Percentiles rank a stretch among this genome's conserved stretches.
Conservation (phyloP, 2,797 vertebrate genomes). For the Carcharodon carcharias region DNA sequence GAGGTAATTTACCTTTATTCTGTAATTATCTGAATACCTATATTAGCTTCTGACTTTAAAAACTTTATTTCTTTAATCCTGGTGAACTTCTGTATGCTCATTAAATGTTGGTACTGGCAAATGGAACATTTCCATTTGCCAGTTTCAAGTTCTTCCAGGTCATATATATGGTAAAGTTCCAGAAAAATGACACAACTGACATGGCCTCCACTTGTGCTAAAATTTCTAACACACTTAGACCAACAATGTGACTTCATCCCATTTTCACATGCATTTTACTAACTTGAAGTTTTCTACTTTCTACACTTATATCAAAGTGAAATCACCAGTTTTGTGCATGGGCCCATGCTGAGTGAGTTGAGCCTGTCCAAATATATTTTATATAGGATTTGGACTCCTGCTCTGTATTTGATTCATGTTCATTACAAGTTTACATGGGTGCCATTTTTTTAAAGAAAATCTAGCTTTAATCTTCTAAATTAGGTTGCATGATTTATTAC, state of each 20-base stretch:
- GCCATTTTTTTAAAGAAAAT: neutral
- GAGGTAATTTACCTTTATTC: conserved; percentile 68
- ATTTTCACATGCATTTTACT: neutral
- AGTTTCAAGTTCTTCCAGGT: neutral
- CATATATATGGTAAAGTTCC: neutral
- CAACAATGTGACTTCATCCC: neutral
- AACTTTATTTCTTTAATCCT: neutral
- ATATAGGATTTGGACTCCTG: neutral
- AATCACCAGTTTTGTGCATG: neutral
- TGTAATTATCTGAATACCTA: neutral
- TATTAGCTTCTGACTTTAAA: neutral
- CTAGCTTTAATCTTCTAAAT: neutral
- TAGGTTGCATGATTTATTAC: neutral
- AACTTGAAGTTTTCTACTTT: neutral
- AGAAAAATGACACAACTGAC: neutral
- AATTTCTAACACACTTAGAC: neutral
- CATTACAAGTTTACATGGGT: neutral
- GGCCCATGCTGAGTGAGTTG: neutral
- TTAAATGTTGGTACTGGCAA: neutral
- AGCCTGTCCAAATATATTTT: neutral
- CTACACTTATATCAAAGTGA: neutral
- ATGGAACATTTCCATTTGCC: neutral
- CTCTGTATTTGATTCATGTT: neutral
- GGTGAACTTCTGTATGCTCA: neutral
- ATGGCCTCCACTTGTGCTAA: neutral